These are phyloP conservation scores for Peromyscus aztecus DNA, from an alignment of 2,797 vertebrate genomes.

Conservation along the genomic window DNA sequence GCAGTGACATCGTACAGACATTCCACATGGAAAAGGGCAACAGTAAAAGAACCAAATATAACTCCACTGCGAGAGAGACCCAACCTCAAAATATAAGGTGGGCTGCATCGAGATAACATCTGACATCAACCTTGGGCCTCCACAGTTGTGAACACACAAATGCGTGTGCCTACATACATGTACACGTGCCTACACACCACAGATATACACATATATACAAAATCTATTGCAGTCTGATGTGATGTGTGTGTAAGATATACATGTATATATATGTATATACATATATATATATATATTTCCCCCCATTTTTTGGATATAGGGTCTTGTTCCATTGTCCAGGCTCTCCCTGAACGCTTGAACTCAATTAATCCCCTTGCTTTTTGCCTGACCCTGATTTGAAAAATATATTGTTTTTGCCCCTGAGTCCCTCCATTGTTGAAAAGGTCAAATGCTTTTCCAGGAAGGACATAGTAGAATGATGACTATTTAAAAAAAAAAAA, in stretches of 20 bases:
- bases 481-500: background rate
- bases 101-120: background rate
- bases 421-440: background rate
- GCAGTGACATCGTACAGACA: background rate
- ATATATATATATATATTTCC: too few relatives aligned
- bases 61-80: background rate
- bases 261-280: too few relatives aligned
- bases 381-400: background rate
- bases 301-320: background rate
- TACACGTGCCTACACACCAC: background rate
- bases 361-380: background rate
- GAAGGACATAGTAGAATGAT: conserved; percentile 1
- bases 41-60: conserved; percentile 14
- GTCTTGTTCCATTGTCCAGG: background rate
- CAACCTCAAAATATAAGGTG: background rate
- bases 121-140: background rate
- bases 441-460: conserved; percentile 15
- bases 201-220: background rate
- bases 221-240: background rate
- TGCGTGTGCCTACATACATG: background rate
- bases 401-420: background rate
- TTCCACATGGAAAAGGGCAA: background rate
- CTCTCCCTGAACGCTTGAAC: too few relatives aligned
- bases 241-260: background rate
- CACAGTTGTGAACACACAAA: background rate